Base-by-base conservation (phyloP, 2,888 invertebrate species). In the Mythimna vitellina region DNA sequence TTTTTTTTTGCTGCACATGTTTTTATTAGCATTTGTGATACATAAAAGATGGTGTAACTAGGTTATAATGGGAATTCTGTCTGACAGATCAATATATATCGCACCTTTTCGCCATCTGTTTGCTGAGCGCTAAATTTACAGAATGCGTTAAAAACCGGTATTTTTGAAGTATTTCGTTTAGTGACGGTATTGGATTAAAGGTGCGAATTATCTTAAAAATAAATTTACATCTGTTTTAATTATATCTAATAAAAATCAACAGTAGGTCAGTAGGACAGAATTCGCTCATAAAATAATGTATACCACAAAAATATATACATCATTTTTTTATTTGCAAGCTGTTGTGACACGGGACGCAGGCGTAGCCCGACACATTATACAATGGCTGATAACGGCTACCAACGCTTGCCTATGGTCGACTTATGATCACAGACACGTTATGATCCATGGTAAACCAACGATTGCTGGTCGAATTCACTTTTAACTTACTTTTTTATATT, bases 291-390 rank as follows among this genome's bases (percentile, higher is more conserved):
- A 29, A 32, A 60, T 12, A 42, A 49, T 78, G 62, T 75, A 62
- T 68, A 78, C 25, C 32, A 65, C 51, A 64, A 80, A 51, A 62
- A 85, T 77, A 82, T 85, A 85, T 82, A 74, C 80, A 74, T 85
- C 86, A 61, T 87, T 87, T 89, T 92, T 92, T 93, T 90, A 90
- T 93, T 95, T 93, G 93, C 94, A 94, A 95, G 94, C 93, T 94
- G 94, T 94, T 94, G 89, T 93, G 89, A 89, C 89, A 90, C 86
- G 92, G 92, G 91, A 78, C 89, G 89, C 85, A 89, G 92, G 88
- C 91, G 89, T 92, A 92, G 88, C 88, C 87, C 91, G 91, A 93
- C 92, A 89, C 93, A 93, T 89, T 92, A 92, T 93, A 93, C 94
- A 91, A 92, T 93, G 93, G 93, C 93, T 90, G 93, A 91, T 88